These are phyloP conservation scores for Drosophila nannoptera DNA, from an alignment of 1,140 invertebrate species.

Conservation along the genomic window DNA sequence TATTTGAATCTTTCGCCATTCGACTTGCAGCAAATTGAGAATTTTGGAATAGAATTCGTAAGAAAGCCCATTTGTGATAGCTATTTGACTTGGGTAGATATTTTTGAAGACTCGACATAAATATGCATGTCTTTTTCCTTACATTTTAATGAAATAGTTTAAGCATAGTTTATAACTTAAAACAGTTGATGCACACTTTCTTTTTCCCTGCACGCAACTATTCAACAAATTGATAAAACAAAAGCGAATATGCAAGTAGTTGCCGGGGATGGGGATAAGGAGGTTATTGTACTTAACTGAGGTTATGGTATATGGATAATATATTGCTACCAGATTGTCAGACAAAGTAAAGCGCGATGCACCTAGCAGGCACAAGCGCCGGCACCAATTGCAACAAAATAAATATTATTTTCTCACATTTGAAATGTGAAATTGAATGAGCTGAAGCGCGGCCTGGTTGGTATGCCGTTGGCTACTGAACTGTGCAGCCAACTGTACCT, in stretches of 20 bases:
- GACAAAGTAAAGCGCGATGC: conserved; percentile 7
- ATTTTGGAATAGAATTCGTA: no score
- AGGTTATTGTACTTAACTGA: conserved; percentile 24
- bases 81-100: no score
- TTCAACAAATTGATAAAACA: conserved; percentile 9
- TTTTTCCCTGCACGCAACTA: conserved; percentile 66
- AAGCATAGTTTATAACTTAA: conserved; percentile 48
- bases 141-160: no score
- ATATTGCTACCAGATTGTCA: conserved; percentile 3
- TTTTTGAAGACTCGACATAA: no score
- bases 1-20: no score
- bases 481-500: conserved; percentile 66
- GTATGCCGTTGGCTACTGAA: conserved; percentile 36
- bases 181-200: conserved; percentile 69
- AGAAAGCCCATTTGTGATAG: no score
- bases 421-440: conserved; percentile 44
- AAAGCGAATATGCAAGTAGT: conserved; percentile 20
- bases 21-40: no score
- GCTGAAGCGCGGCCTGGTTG: conserved; percentile 40
- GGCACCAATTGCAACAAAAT: conserved; percentile 7
- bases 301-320: conserved; percentile 4
- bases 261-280: neutral
- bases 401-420: conserved; percentile 43
- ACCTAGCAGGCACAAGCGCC: neutral
- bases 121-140: no score